A percentile compares a stretch with the other conserved stretches of the same genome.
phyloP scores from a whole-genome alignment of 2,113 vertebrate genomes.

The Gymnarchus niloticus region DNA sequence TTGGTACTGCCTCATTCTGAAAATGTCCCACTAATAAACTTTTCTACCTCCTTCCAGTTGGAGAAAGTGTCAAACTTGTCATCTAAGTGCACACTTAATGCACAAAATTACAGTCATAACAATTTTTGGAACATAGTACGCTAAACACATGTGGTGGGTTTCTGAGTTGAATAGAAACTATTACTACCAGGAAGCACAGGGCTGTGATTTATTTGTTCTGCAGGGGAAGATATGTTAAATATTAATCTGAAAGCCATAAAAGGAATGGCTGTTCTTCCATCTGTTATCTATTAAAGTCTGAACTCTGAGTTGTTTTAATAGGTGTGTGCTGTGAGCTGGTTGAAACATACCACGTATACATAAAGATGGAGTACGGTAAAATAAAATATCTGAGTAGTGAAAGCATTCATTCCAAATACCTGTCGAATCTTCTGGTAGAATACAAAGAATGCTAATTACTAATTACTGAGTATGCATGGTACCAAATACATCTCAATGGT shows the following conservation, averaged over 20 bases:
- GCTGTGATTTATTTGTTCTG: conserved; percentile 39
- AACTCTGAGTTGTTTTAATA: background rate
- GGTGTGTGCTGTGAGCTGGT: background rate
- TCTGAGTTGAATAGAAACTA: conserved; percentile 23
- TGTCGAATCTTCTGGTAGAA: too few species aligned
- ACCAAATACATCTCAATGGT: too few species aligned
- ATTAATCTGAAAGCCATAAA: conserved; percentile 47
- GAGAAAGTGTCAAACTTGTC: background rate
- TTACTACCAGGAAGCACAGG: conserved; percentile 19
- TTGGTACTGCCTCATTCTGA: background rate
- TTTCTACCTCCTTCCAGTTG: background rate
- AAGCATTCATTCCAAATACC: too few species aligned
- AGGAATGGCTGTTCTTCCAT: conserved; percentile 20
- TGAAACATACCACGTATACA: background rate
- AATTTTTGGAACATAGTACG: background rate
- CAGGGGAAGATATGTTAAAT: conserved; percentile 52
- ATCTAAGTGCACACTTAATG: background rate
- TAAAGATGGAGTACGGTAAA: background rate
- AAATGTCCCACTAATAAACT: background rate
- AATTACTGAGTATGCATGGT: too few species aligned
- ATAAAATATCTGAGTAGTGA: background rate
- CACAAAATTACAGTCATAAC: background rate
- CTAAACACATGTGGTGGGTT: background rate
- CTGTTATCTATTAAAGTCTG: conserved; percentile 35
- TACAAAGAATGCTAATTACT: too few species aligned